phyloP scores from a whole-genome alignment of 2,888 invertebrate species.

The Chironomus riparius region DNA sequence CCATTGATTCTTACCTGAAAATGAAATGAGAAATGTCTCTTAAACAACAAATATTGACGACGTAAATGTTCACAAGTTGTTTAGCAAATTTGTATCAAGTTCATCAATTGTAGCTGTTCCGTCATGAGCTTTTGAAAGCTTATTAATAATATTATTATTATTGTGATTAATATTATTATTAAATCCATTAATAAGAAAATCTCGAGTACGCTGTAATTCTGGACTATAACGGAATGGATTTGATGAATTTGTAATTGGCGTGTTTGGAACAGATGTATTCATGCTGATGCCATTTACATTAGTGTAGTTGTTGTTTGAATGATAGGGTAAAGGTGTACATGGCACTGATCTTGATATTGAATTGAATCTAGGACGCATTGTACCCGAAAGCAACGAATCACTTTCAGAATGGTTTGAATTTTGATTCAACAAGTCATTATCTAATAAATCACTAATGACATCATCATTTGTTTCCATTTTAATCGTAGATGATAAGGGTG shows the following conservation, averaged over 20 bases:
- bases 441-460: slow-evolving; percentile 34
- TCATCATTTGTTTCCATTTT: slow-evolving; percentile 29
- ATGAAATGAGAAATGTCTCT: not conserved
- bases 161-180: slow-evolving; percentile 11
- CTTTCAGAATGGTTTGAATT: slow-evolving; percentile 32
- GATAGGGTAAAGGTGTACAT: slow-evolving; percentile 53
- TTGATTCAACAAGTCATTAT: slow-evolving; percentile 28
- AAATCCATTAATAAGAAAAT: slow-evolving; percentile 51
- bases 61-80: slow-evolving; percentile 34
- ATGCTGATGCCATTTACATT: slow-evolving; percentile 35
- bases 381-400: slow-evolving; percentile 32
- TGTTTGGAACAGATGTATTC: slow-evolving; percentile 59
- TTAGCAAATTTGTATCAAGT: slow-evolving; percentile 36
- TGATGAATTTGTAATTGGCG: slow-evolving; percentile 48
- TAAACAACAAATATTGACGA: not conserved
- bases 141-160: slow-evolving; percentile 2
- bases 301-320: slow-evolving; percentile 23
- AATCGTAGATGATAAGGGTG: slow-evolving; percentile 27
- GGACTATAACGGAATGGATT: slow-evolving; percentile 52
- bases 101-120: slow-evolving; percentile 27
- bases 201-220: slow-evolving; percentile 43
- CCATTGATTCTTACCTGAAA: no score
- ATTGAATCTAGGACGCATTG: slow-evolving; percentile 42
- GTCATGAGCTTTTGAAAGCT: not conserved
- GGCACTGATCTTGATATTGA: slow-evolving; percentile 59